Evolutionary conservation across 1,140 invertebrate species (phyloP), one percentile per base, ranked within the genome.

Genomic region (Agrypnia vestita): DNA sequence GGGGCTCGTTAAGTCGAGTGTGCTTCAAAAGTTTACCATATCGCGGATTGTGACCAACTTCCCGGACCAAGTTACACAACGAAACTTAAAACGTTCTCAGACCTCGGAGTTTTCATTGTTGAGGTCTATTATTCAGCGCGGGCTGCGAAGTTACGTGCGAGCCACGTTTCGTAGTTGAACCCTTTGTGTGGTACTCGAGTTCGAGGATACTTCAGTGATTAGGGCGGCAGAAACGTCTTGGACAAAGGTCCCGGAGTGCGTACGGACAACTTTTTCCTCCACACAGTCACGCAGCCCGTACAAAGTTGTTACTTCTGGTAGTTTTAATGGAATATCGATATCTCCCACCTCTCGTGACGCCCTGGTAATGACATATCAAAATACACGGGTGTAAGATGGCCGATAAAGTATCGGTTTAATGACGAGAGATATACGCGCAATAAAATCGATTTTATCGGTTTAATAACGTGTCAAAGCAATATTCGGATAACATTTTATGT

Each of bases 291-390:
- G 10, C 64, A 17, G 15, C 35, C 17, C 15, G 17, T 59, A 59
- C 17, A 17, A 59, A 19, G 61, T 13, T 51, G n/a, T 15, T 51
- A 64, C 15, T 15, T 43, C 17, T 46, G n/a, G 44, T 49, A 49
- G 64, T n/a, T 69, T 69, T 69, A 69, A 69, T 69, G 64, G 13
- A 49, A 47, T 69, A 69, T 69, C 64, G 44, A 69, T 69, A 69
- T 21, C 44, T 19, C 44, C 46, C 43, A 69, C 64, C 64, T 69
- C 44, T 46, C 13, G n/a, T 46, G n/a, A 12, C n/a, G 15, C 9
- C 44, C 44, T 69, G 64, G 43, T 46, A 35, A 17, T 69, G 64
- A 69, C 64, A 47, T 69, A 69, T 69, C 44, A 69, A 47, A 69
- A 69, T 67, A 69, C 17, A 49, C 19, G 25, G 64, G 46, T 35